Evolutionary conservation across 2,797 vertebrate species (phyloP).

Genomic region (Macroramphosus scolopax): DNA sequence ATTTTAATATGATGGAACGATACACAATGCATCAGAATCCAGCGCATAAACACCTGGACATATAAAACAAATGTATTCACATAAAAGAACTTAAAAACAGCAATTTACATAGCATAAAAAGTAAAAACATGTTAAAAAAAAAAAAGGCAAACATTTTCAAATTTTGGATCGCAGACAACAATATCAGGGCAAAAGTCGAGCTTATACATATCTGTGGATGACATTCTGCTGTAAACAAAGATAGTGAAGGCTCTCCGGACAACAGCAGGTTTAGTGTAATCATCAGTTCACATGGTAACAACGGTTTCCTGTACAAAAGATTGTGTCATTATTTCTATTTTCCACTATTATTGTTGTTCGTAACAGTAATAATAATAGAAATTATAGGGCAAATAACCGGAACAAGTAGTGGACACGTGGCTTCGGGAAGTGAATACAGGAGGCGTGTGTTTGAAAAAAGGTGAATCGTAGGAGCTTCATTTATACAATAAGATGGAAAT

Average conservation of each 20-base stretch:
- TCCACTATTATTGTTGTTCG: too few species aligned
- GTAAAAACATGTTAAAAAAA: slow-evolving; percentile 21
- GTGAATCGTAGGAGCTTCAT: slow-evolving; percentile 13
- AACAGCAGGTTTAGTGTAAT: slow-evolving; percentile 59
- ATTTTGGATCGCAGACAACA: slow-evolving; percentile 42
- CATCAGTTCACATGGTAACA: too few species aligned
- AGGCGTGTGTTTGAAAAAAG: slow-evolving; percentile 1
- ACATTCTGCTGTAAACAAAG: slow-evolving; percentile 69
- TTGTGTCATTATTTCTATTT: too few species aligned
- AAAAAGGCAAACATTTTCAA: slow-evolving; percentile 20
- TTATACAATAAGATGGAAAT: slow-evolving; percentile 8
- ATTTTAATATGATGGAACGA: slow-evolving; percentile 69
- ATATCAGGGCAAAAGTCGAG: slow-evolving; percentile 33
- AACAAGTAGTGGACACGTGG: too few species aligned
- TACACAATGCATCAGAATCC: slow-evolving; percentile 49
- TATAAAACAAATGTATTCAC: slow-evolving; percentile 58
- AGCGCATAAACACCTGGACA: slow-evolving; percentile 50
- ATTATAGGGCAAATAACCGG: too few species aligned
- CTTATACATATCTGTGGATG: slow-evolving; percentile 50
- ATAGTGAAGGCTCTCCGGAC: slow-evolving; percentile 84
- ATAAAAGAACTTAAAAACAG: slow-evolving; percentile 48
- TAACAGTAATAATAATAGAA: too few species aligned
- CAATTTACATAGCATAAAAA: slow-evolving; percentile 41
- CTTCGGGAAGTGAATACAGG: slow-evolving; percentile 6
- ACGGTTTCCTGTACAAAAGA: too few species aligned